Conservation (phyloP, 2,888 invertebrate genomes). For the Melieria crassipennis region DNA sequence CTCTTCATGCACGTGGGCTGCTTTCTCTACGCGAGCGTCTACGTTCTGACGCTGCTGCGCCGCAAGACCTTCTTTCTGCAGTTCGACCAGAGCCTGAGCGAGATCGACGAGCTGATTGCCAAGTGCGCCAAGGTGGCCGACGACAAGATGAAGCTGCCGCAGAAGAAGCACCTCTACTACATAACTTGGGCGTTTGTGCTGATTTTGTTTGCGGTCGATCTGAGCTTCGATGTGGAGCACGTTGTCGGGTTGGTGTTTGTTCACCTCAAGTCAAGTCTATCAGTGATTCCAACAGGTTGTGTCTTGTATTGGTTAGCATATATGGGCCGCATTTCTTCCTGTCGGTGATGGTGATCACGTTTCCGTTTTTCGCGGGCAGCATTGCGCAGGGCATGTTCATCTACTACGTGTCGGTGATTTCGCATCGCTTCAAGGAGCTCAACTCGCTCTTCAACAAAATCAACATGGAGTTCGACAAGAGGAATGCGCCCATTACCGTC, state of each 20-base stretch:
- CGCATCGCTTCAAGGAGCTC: slow-evolving; percentile 58
- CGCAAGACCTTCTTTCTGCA: slow-evolving; percentile 58
- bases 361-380: slow-evolving; percentile 59
- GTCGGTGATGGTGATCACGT: slow-evolving; percentile 54
- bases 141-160: slow-evolving; percentile 42
- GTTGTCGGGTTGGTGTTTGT: slow-evolving; percentile 47
- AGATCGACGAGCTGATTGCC: slow-evolving; percentile 54
- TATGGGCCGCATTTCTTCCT: slow-evolving; percentile 53
- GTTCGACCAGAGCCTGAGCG: slow-evolving; percentile 52
- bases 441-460: slow-evolving; percentile 60
- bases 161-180: slow-evolving; percentile 49
- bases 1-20: slow-evolving; percentile 59
- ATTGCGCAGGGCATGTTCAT: slow-evolving; percentile 62
- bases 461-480: slow-evolving; percentile 57
- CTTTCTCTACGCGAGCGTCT: slow-evolving; percentile 54
- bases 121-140: slow-evolving; percentile 52
- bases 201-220: slow-evolving; percentile 47
- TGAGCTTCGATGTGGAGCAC: slow-evolving; percentile 50
- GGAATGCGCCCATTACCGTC: slow-evolving; percentile 53
- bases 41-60: slow-evolving; percentile 52
- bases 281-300: too few relatives aligned
- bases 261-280: not conserved
- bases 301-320: not conserved
- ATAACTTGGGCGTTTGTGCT: slow-evolving; percentile 52
- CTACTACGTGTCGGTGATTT: slow-evolving; percentile 59